Percentiles rank a stretch among this genome's conserved stretches.
Conservation (phyloP, 2,888 invertebrate species). For the Sesamia inferens region DNA sequence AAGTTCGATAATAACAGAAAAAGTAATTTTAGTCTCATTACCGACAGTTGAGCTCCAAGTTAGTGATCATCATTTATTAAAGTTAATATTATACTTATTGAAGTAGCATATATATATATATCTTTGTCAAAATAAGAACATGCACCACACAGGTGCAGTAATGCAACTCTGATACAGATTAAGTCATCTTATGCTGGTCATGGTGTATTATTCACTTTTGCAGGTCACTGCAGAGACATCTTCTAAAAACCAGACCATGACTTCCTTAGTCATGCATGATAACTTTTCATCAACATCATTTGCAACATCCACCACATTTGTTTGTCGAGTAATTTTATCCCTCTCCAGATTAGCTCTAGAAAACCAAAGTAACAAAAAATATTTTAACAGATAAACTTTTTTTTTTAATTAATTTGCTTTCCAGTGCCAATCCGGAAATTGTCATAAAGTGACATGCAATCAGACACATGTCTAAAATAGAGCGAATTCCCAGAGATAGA, state of each 20-base stretch:
- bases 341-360: background rate
- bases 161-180: background rate
- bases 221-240: background rate
- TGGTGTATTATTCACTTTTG: background rate
- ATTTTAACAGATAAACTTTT: too few species aligned
- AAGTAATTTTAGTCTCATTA: background rate
- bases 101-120: background rate
- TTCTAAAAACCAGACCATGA: background rate
- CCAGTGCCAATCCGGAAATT: constrained; percentile 24
- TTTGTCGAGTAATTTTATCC: background rate
- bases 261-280: too few species aligned
- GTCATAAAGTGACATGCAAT: background rate
- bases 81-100: too few species aligned
- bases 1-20: background rate
- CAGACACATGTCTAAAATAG: constrained; percentile 21
- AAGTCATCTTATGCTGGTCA: constrained; percentile 6
- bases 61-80: too few species aligned
- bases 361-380: background rate
- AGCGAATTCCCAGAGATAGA: constrained; percentile 5
- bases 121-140: constrained; percentile 5
- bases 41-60: background rate
- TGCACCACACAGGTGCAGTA: background rate
- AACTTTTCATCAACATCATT: background rate
- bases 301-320: background rate
- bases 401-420: background rate